A percentile compares a stretch with the other conserved stretches of the same genome.
Evolutionary conservation across 2,797 vertebrate genomes (phyloP).

Genomic region (Borostomias antarcticus): DNA sequence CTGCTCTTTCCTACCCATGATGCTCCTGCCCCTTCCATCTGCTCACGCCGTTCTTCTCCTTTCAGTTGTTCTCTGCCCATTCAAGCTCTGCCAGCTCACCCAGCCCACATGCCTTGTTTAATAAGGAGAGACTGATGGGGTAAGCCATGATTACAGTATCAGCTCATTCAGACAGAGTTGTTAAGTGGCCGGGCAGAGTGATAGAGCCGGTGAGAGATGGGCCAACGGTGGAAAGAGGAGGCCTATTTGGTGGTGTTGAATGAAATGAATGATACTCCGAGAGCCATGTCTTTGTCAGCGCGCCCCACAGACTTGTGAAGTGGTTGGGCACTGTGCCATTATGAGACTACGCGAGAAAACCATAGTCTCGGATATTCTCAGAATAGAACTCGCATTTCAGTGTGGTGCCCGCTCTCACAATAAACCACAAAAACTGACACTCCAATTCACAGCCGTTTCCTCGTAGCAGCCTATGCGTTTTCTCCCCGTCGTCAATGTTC

Average conservation of each 20-base stretch:
- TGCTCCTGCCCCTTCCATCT: slow-evolving; percentile 57
- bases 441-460: slow-evolving; percentile 1
- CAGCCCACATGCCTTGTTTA: slow-evolving; percentile 54
- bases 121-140: slow-evolving; percentile 32
- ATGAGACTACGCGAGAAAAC: no score
- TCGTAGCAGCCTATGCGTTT: not conserved
- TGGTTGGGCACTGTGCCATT: slow-evolving; percentile 36
- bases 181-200: slow-evolving; percentile 54
- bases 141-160: slow-evolving; percentile 58
- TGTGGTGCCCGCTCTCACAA: slow-evolving; percentile 13
- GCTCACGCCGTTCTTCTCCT: slow-evolving; percentile 29
- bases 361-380: no score
- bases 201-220: slow-evolving; percentile 37
- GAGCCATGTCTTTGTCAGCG: not conserved
- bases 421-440: slow-evolving; percentile 12
- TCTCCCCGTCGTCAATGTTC: not conserved
- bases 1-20: slow-evolving; percentile 59
- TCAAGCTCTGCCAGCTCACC: slow-evolving; percentile 37
- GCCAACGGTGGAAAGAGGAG: slow-evolving; percentile 35
- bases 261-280: slow-evolving; percentile 2
- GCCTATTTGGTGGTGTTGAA: slow-evolving; percentile 17
- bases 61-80: slow-evolving; percentile 29
- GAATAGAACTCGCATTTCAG: slow-evolving; percentile 52
- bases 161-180: slow-evolving; percentile 57
- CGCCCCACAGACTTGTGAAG: slow-evolving; percentile 2